Evolutionary conservation across 1,140 invertebrate species (phyloP).

Genomic region (Phymastichus coffea): DNA sequence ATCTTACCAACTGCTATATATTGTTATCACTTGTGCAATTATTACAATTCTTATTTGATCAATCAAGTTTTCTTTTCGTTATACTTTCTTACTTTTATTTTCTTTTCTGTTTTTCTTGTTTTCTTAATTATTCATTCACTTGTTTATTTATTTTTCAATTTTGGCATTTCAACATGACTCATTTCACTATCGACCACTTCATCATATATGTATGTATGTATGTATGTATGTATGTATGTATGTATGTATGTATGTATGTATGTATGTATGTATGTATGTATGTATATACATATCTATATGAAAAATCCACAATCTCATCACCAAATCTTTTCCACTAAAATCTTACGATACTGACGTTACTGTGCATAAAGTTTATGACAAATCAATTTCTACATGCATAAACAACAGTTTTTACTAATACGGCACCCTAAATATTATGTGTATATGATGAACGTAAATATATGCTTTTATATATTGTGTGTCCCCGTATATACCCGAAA

Average conservation of each 20-base stretch:
- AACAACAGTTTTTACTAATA: conserved; percentile 4
- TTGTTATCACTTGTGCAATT: not conserved
- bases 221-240: not conserved
- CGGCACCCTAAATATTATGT: conserved; percentile 11
- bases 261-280: not conserved
- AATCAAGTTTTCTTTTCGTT: not conserved
- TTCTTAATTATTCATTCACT: not conserved
- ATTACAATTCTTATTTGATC: not conserved
- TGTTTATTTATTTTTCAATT: not conserved
- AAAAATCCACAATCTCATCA: not conserved
- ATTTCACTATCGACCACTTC: not conserved
- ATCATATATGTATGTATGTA: not conserved
- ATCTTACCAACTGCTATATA: not conserved
- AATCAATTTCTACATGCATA: conserved; percentile 9
- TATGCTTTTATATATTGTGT: not conserved
- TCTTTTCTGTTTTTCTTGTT: not conserved
- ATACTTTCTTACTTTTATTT: not conserved
- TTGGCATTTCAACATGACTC: not conserved
- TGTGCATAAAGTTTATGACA: conserved; percentile 1
- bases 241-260: not conserved
- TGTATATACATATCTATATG: not conserved
- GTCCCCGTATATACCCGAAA: no score
- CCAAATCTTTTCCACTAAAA: not conserved
- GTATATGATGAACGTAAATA: conserved; percentile 6
- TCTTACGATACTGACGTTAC: not conserved